Conservation (phyloP, 2,888 invertebrate genomes). For the Xylocampa areola region DNA sequence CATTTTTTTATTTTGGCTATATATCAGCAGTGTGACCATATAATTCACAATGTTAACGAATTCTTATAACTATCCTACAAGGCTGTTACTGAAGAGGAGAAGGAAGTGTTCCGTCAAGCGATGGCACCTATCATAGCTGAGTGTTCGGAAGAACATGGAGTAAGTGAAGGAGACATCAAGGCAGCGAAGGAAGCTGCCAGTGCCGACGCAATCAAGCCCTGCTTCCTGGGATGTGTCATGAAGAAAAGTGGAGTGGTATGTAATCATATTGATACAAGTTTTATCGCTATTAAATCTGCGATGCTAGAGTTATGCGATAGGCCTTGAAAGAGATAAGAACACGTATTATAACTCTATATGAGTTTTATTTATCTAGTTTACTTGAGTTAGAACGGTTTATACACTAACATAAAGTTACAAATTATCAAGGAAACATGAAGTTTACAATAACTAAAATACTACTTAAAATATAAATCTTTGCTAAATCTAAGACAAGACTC, state of each 20-base stretch:
- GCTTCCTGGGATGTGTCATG: constrained; percentile 52
- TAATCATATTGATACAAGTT: not conserved
- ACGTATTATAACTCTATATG: too few species aligned
- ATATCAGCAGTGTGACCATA: not conserved
- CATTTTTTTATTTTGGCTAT: too few species aligned
- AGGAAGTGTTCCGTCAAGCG: constrained; percentile 23
- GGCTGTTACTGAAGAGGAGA: constrained; percentile 56
- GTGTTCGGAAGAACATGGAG: constrained; percentile 53
- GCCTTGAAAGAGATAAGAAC: too few species aligned
- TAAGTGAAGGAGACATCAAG: constrained; percentile 43
- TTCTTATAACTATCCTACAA: constrained; percentile 7
- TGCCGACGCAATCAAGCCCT: constrained; percentile 46
- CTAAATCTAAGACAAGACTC: too few species aligned
- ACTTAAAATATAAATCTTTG: too few species aligned
- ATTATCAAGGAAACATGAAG: too few species aligned
- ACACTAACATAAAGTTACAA: too few species aligned
- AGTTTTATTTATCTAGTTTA: too few species aligned
- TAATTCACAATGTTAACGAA: not conserved
- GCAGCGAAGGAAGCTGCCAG: constrained; percentile 47
- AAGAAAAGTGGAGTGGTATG: constrained; percentile 44
- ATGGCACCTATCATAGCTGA: constrained; percentile 47
- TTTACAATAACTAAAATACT: too few species aligned
- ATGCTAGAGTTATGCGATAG: too few species aligned
- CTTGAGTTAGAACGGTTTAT: too few species aligned
- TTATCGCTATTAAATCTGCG: too few species aligned